A percentile compares a stretch with the other conserved stretches of the same genome.
Evolutionary conservation across 2,888 invertebrate species (phyloP).

Genomic region (Brenthis ino): DNA sequence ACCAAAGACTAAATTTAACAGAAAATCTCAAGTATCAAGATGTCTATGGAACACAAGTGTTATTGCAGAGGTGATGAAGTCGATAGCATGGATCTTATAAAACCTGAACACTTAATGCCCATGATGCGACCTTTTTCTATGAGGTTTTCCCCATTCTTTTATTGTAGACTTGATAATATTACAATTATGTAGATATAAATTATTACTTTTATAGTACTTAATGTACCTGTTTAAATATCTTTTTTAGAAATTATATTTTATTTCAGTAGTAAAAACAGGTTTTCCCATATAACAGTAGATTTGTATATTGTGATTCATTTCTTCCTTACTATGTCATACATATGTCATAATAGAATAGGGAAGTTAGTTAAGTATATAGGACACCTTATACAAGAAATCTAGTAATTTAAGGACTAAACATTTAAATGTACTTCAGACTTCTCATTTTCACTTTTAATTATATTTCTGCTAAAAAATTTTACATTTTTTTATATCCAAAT

Average conservation of each 20-base stretch:
- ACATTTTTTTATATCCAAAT: no score
- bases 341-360: no score
- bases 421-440: no score
- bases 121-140: slow-evolving; percentile 79
- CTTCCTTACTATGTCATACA: no score
- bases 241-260: background rate
- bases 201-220: background rate
- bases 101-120: slow-evolving; percentile 72
- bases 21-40: slow-evolving; percentile 44
- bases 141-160: slow-evolving; percentile 55
- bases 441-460: no score
- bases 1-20: slow-evolving; percentile 9
- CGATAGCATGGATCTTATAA: slow-evolving; percentile 59
- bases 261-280: background rate
- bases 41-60: slow-evolving; percentile 72
- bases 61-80: slow-evolving; percentile 71
- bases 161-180: background rate
- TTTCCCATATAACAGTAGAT: no score
- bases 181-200: background rate
- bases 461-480: no score
- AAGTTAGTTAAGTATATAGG: no score
- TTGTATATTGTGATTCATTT: no score
- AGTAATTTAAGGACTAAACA: no score
- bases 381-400: no score
- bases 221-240: background rate